Conservation (phyloP, 2,888 invertebrate species). For the Eledona agricola region DNA sequence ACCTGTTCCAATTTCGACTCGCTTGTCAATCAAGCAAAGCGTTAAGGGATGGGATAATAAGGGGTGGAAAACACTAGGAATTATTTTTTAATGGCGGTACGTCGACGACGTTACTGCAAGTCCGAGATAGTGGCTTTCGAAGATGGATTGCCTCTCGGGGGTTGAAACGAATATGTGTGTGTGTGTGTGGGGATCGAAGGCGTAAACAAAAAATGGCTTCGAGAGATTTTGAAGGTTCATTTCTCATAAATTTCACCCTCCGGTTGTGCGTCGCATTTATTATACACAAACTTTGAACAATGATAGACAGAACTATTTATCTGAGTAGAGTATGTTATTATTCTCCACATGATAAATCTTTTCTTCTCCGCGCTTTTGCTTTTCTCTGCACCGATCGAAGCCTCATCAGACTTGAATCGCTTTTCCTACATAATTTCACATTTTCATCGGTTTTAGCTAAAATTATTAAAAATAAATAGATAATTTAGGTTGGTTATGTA, state of each 20-base stretch:
- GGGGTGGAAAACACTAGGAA: conserved; percentile 25
- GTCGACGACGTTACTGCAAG: no score
- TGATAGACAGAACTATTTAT: conserved; percentile 62
- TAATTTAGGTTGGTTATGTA: no score
- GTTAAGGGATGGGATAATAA: conserved; percentile 37
- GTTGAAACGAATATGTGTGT: not conserved
- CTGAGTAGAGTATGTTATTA: conserved; percentile 57
- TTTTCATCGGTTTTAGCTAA: conserved; percentile 18
- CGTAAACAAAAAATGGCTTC: conserved; percentile 49
- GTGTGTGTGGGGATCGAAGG: conserved; percentile 38
- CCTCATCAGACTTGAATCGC: conserved; percentile 4
- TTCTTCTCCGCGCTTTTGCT: conserved; percentile 11
- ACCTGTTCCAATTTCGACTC: conserved; percentile 33
- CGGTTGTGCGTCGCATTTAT: conserved; percentile 56
- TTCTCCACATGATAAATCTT: conserved; percentile 56
- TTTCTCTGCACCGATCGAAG: conserved; percentile 14
- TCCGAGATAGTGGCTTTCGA: conserved; percentile 30
- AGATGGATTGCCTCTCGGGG: conserved; percentile 32
- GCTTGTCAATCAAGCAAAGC: conserved; percentile 42
- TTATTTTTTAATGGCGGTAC: conserved; percentile 19
- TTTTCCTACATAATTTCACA: no score
- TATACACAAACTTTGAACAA: conserved; percentile 56
- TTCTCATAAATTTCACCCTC: conserved; percentile 62
- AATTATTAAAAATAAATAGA: no score
- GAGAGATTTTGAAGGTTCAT: conserved; percentile 60